Percentiles rank a stretch among this genome's conserved stretches.
Conservation (phyloP, 2,888 invertebrate species). For the Willowsia nigromaculata region DNA sequence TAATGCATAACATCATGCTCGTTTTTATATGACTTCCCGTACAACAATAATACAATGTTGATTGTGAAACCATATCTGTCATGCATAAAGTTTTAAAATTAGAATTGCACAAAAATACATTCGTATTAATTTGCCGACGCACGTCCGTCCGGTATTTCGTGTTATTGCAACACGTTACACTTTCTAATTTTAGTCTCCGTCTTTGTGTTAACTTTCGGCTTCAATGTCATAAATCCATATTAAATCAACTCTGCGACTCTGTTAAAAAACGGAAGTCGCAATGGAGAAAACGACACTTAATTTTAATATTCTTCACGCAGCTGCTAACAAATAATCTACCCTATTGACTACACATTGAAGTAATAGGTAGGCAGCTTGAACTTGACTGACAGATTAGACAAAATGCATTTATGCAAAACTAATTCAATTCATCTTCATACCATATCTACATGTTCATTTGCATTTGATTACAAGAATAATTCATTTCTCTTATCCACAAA, state of each 20-base stretch:
- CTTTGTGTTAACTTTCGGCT: neutral
- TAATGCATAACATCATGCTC: too few relatives aligned
- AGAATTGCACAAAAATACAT: neutral
- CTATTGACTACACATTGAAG: neutral
- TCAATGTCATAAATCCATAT: constrained; percentile 3
- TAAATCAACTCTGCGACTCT: neutral
- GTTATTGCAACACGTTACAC: neutral
- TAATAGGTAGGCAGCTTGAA: neutral
- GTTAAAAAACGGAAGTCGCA: neutral
- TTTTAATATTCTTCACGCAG: neutral
- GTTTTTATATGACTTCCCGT: neutral
- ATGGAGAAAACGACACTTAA: neutral
- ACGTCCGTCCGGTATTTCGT: neutral
- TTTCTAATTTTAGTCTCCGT: neutral
- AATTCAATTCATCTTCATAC: neutral
- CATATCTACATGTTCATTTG: neutral
- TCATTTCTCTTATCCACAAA: too few relatives aligned
- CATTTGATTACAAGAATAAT: neutral
- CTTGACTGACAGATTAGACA: neutral
- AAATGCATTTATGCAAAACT: neutral
- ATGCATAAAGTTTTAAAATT: constrained; percentile 2
- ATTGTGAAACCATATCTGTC: neutral
- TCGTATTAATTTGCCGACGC: neutral
- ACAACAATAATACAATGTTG: neutral
- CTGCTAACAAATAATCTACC: neutral